A percentile compares a stretch with the other conserved stretches of the same genome.
Evolutionary conservation across 2,888 invertebrate species (phyloP).

Genomic region (Drosophila birchii): DNA sequence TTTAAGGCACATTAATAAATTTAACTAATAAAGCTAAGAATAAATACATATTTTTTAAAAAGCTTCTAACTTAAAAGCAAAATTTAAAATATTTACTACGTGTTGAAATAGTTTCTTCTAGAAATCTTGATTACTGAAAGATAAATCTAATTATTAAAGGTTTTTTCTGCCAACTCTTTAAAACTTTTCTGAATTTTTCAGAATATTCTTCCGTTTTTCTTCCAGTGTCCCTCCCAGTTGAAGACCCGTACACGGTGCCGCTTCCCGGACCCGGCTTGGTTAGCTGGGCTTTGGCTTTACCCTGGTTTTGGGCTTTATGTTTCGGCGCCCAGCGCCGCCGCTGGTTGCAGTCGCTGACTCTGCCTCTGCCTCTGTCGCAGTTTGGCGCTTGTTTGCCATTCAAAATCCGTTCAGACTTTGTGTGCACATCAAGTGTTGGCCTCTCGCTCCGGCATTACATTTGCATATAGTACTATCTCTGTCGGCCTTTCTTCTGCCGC

Average conservation of each 20-base stretch:
- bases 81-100: neutral
- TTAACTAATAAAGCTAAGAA: no score
- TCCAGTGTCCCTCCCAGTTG: conserved; percentile 10
- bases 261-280: conserved; percentile 24
- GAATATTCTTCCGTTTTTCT: neutral
- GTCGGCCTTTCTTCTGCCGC: conserved; percentile 22
- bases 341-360: neutral
- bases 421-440: conserved; percentile 71
- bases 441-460: conserved; percentile 58
- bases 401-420: conserved; percentile 81
- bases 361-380: conserved; percentile 42
- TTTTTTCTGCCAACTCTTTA: neutral
- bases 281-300: conserved; percentile 47
- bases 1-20: no score
- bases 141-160: no score
- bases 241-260: conserved; percentile 18
- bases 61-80: no score
- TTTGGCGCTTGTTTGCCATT: conserved; percentile 76
- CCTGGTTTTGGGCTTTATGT: conserved; percentile 56
- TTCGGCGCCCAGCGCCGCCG: conserved; percentile 21
- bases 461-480: conserved; percentile 46
- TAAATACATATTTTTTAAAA: no score
- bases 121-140: neutral
- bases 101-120: neutral
- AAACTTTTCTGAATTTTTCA: neutral